A percentile compares a stretch with the other conserved stretches of the same genome.
These are phyloP conservation scores for Lepidochrysops patricia DNA, from an alignment of 2,888 invertebrate species.

Conservation along the genomic window DNA sequence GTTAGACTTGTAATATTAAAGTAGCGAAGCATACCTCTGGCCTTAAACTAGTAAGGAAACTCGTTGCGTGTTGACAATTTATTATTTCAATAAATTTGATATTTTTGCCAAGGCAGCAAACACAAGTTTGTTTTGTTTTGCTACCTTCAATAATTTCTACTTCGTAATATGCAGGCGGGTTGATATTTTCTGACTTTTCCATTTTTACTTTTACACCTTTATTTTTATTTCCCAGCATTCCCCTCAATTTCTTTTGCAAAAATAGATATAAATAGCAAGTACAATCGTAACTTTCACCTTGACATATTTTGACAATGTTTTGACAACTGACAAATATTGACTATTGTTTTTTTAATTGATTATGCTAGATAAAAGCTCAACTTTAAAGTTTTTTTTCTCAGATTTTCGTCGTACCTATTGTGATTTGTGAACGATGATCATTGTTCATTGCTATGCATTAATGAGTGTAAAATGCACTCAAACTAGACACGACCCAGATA, in stretches of 20 bases:
- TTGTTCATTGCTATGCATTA: too few species aligned
- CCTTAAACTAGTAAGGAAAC: slow-evolving; percentile 34
- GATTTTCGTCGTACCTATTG: too few species aligned
- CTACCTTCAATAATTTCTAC: neutral
- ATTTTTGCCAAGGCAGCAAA: slow-evolving; percentile 38
- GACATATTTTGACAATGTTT: too few species aligned
- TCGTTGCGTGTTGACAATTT: slow-evolving; percentile 39
- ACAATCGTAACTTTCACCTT: too few species aligned
- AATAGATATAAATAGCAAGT: too few species aligned
- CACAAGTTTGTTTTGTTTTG: slow-evolving; percentile 26
- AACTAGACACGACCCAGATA: too few species aligned
- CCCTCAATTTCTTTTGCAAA: too few species aligned
- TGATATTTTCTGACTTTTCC: slow-evolving; percentile 15
- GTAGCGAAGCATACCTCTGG: slow-evolving; percentile 34
- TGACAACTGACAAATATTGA: slow-evolving; percentile 13
- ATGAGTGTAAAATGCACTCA: too few species aligned
- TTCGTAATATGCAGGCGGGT: slow-evolving; percentile 2
- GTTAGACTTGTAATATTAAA: neutral
- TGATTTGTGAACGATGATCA: too few species aligned
- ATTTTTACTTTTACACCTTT: slow-evolving; percentile 14
- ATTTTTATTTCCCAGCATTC: neutral
- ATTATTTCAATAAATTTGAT: slow-evolving; percentile 29
- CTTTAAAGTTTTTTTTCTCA: too few species aligned
- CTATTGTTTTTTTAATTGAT: too few species aligned
- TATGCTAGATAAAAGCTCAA: too few species aligned